Conservation (phyloP, 2,888 invertebrate genomes). For the Drosophila mimica region DNA sequence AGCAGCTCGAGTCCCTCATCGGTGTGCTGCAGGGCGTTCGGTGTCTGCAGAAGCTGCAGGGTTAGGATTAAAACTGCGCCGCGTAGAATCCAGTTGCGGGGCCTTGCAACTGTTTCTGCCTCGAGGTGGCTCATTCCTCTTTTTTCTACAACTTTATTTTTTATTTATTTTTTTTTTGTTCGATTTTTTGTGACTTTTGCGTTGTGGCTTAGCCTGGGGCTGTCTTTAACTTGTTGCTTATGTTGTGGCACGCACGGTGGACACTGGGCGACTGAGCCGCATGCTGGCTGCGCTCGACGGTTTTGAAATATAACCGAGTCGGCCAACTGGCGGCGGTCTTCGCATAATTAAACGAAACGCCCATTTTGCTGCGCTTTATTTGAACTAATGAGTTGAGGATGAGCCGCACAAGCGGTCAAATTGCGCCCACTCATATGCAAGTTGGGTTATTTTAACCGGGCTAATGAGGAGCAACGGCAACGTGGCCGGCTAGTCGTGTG, state of each 20-base stretch:
- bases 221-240: neutral
- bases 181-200: neutral
- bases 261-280: conserved; percentile 58
- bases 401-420: conserved; percentile 1
- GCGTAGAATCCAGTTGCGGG: conserved; percentile 64
- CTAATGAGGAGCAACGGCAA: conserved; percentile 78
- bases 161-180: neutral
- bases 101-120: conserved; percentile 9
- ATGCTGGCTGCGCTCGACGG: conserved; percentile 38
- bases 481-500: conserved; percentile 27
- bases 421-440: conserved; percentile 28
- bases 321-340: conserved; percentile 40
- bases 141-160: too few species aligned
- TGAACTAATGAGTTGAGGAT: conserved; percentile 68
- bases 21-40: conserved; percentile 66
- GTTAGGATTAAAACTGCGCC: conserved; percentile 64
- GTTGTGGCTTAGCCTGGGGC: neutral
- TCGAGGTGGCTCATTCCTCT: conserved; percentile 24
- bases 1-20: conserved; percentile 86
- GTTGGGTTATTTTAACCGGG: neutral
- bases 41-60: conserved; percentile 63
- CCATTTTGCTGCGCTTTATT: conserved; percentile 55
- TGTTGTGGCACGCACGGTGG: conserved; percentile 33
- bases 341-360: conserved; percentile 70
- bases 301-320: conserved; percentile 72